These are phyloP conservation scores for Cephus cinctus DNA, from an alignment of 1,140 invertebrate species.

Conservation along the genomic window DNA sequence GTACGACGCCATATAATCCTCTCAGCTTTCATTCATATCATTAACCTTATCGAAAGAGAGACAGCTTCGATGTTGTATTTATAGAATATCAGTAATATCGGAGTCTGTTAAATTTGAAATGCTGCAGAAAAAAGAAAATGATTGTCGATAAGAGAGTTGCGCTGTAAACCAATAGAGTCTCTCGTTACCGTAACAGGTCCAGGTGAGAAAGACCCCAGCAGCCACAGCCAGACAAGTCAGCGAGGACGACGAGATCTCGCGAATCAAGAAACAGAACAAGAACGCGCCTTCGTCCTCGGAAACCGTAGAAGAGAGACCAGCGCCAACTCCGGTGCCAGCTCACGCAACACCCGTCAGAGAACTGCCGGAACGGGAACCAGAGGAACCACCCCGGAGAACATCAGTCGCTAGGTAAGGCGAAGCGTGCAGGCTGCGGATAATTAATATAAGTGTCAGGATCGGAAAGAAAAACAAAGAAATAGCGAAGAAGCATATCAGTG, in stretches of 20 bases:
- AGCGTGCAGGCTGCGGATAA: not conserved
- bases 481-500: too few species aligned
- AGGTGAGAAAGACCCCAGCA: constrained; percentile 46
- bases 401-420: constrained; percentile 44
- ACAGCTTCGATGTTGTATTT: too few species aligned
- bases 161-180: not conserved
- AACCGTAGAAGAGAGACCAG: constrained; percentile 57
- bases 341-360: constrained; percentile 32
- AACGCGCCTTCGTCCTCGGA: constrained; percentile 62
- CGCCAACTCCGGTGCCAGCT: constrained; percentile 36
- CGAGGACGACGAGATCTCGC: constrained; percentile 87
- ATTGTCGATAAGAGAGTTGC: not conserved
- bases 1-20: too few species aligned
- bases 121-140: not conserved
- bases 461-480: too few species aligned
- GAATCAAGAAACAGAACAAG: constrained; percentile 88
- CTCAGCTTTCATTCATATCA: too few species aligned
- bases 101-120: too few species aligned
- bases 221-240: constrained; percentile 71
- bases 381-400: constrained; percentile 41
- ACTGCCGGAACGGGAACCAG: constrained; percentile 38
- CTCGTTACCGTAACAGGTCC: constrained; percentile 30
- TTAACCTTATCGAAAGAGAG: too few species aligned
- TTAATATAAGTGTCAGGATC: too few species aligned
- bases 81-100: too few species aligned